Evolutionary conservation across 2,888 invertebrate genomes (phyloP).

Genomic region (Rhagophthalmus giganteus): DNA sequence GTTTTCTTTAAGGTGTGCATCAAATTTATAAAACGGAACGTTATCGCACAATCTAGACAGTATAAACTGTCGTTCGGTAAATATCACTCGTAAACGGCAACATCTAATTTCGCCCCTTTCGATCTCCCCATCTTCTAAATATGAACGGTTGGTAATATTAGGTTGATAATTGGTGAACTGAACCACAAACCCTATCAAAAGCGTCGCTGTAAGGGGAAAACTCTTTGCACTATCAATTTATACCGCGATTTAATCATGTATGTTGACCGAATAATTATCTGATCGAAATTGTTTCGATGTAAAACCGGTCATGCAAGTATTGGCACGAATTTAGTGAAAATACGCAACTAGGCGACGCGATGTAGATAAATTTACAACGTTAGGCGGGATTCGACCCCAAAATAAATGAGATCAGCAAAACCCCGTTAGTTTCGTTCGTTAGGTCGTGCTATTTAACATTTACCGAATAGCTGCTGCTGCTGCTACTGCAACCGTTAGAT

Average conservation of each 20-base stretch:
- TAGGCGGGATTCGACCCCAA: conserved; percentile 19
- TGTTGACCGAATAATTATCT: conserved; percentile 20
- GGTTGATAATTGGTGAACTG: conserved; percentile 16
- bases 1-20: conserved; percentile 18
- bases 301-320: conserved; percentile 21
- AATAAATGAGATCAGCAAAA: conserved; percentile 23
- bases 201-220: conserved; percentile 9
- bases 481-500: background rate
- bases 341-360: conserved; percentile 14
- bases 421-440: conserved; percentile 23
- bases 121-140: background rate
- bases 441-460: conserved; percentile 16
- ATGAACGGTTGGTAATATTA: conserved; percentile 4
- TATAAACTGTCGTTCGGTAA: conserved; percentile 11
- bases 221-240: conserved; percentile 18
- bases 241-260: conserved; percentile 14
- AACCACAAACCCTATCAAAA: conserved; percentile 14
- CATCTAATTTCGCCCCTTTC: conserved; percentile 1
- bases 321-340: conserved; percentile 19
- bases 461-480: background rate
- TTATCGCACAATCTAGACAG: conserved; percentile 3
- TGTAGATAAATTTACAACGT: conserved; percentile 22
- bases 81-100: conserved; percentile 1
- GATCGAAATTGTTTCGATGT: conserved; percentile 18
- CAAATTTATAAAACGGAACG: conserved; percentile 9